These are phyloP conservation scores for Phengaris alcon DNA, from an alignment of 2,888 invertebrate genomes.

Conservation along the genomic window DNA sequence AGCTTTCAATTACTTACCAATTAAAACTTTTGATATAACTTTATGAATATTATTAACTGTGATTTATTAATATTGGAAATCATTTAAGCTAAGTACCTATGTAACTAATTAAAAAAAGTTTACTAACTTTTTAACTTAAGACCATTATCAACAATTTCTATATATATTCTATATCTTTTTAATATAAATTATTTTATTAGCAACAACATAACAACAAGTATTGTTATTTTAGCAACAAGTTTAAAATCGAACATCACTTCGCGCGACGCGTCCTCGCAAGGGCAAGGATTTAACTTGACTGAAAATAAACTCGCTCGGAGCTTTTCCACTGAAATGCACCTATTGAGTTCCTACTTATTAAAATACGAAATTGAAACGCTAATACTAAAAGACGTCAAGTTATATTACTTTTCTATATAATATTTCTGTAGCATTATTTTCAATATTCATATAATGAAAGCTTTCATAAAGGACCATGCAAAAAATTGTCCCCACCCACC, in stretches of 20 bases:
- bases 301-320: neutral
- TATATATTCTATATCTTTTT: neutral
- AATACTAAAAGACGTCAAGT: neutral
- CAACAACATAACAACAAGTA: neutral
- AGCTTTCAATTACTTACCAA: no score
- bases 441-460: neutral
- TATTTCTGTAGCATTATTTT: neutral
- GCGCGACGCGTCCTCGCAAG: conserved; percentile 20
- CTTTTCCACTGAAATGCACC: conserved; percentile 15
- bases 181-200: neutral
- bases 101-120: no score
- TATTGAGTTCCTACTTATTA: neutral
- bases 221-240: conserved; percentile 4
- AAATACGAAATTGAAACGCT: neutral
- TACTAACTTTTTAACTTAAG: no score
- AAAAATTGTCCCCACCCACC: no score
- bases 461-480: neutral
- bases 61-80: no score
- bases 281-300: conserved; percentile 24
- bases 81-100: no score
- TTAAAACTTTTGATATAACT: no score
- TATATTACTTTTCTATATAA: neutral
- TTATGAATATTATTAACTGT: no score
- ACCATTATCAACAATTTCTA: neutral
- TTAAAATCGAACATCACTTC: neutral